phyloP scores from a whole-genome alignment of 2,888 invertebrate genomes.

The Tetropium fuscum region DNA sequence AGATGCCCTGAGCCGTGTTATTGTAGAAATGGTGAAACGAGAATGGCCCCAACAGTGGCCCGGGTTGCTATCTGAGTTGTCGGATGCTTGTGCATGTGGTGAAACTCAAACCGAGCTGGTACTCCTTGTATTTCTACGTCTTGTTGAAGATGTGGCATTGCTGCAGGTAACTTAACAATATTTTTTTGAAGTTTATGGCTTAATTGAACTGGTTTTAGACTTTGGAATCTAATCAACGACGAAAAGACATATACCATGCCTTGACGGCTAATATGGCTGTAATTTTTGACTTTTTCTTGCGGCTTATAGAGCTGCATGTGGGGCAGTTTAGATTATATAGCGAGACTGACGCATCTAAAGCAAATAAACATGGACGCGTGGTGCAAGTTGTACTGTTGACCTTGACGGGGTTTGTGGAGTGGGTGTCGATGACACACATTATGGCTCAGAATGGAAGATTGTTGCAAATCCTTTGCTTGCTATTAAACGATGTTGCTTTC shows the following conservation, averaged over 20 bases:
- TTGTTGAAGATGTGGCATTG: constrained; percentile 94
- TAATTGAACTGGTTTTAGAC: constrained; percentile 72
- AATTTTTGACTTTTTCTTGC: constrained; percentile 87
- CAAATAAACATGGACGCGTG: constrained; percentile 80
- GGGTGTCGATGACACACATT: constrained; percentile 89
- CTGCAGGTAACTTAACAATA: constrained; percentile 74
- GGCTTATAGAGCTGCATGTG: constrained; percentile 84
- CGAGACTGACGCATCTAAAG: constrained; percentile 73
- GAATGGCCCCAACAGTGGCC: constrained; percentile 99
- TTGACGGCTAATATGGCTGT: constrained; percentile 89
- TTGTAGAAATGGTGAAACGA: constrained; percentile 96
- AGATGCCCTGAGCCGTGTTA: constrained; percentile 88
- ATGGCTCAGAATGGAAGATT: constrained; percentile 86
- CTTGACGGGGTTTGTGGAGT: constrained; percentile 90
- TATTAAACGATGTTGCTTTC: constrained; percentile 85
- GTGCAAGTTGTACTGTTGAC: constrained; percentile 88
- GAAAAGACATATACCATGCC: constrained; percentile 92
- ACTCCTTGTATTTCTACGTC: constrained; percentile 85
- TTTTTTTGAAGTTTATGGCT: constrained; percentile 10
- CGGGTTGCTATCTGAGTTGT: constrained; percentile 83
- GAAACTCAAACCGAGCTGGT: constrained; percentile 93
- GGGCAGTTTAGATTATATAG: constrained; percentile 78
- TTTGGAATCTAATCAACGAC: constrained; percentile 86
- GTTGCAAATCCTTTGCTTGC: constrained; percentile 84
- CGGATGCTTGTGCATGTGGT: constrained; percentile 84